Evolutionary conservation across 1,140 invertebrate species (phyloP).

Genomic region (Araneus ventricosus): DNA sequence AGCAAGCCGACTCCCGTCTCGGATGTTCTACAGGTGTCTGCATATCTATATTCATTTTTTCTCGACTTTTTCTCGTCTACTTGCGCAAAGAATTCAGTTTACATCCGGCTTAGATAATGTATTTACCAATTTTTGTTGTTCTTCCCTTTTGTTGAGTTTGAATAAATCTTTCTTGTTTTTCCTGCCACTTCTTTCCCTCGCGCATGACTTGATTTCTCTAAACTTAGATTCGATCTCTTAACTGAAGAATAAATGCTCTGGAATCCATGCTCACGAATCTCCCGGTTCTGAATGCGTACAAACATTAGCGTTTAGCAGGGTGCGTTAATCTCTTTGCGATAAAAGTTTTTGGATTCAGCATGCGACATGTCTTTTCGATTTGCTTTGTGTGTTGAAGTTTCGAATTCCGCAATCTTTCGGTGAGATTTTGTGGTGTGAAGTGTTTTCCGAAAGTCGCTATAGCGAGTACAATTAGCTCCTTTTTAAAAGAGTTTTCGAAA

Average conservation of each 20-base stretch:
- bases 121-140: background rate
- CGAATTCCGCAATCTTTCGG: background rate
- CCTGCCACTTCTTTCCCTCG: background rate
- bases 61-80: background rate
- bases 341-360: background rate
- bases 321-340: slow-evolving; percentile 5
- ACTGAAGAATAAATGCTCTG: background rate
- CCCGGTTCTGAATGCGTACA: background rate
- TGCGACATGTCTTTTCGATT: background rate
- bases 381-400: background rate
- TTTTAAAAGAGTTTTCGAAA: no score
- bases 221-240: background rate
- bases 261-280: background rate
- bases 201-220: background rate
- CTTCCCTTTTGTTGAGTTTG: background rate
- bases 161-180: background rate
- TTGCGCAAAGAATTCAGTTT: background rate
- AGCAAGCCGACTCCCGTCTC: background rate
- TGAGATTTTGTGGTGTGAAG: no score
- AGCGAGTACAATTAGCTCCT: no score
- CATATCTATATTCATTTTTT: background rate
- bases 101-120: background rate
- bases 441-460: no score
- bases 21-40: background rate
- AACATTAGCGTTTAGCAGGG: background rate